Percentiles rank a stretch among this genome's conserved stretches.
Evolutionary conservation across 2,113 vertebrate species (phyloP).

Genomic region (Bostrychus sinensis): DNA sequence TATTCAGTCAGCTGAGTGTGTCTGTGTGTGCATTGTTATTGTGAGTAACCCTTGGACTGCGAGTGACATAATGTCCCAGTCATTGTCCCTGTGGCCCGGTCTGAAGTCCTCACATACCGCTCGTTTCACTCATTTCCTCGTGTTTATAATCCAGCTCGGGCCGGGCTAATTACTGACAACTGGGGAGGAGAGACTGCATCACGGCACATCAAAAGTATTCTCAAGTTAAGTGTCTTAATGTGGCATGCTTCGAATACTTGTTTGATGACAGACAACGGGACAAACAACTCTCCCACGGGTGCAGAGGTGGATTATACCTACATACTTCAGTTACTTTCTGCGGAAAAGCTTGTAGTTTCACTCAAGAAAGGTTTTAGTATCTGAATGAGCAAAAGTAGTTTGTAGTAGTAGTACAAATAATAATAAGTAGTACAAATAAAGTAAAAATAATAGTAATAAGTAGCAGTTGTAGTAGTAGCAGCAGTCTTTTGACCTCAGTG

Average conservation of each 20-base stretch:
- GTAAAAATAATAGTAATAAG: too few relatives aligned
- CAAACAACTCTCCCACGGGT: too few relatives aligned
- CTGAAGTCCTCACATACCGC: constrained; percentile 43
- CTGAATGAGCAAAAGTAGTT: too few relatives aligned
- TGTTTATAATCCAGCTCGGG: neutral
- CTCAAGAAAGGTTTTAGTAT: too few relatives aligned
- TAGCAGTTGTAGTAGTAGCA: too few relatives aligned
- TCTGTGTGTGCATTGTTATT: neutral
- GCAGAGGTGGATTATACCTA: too few relatives aligned
- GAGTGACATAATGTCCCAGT: constrained; percentile 21
- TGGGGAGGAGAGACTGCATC: neutral
- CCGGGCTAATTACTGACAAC: neutral
- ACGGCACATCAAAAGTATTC: neutral
- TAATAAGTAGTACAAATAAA: too few relatives aligned
- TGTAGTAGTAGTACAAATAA: too few relatives aligned
- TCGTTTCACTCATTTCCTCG: constrained; percentile 16
- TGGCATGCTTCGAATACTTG: constrained; percentile 55
- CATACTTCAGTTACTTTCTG: too few relatives aligned
- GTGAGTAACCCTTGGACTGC: neutral
- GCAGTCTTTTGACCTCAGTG: too few relatives aligned
- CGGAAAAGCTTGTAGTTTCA: too few relatives aligned
- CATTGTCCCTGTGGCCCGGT: constrained; percentile 11
- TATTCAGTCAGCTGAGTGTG: neutral
- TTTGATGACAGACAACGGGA: constrained; percentile 13
- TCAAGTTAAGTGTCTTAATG: neutral